These are phyloP conservation scores for Megalurothrips usitatus DNA, from an alignment of 2,888 invertebrate species.

Conservation along the genomic window DNA sequence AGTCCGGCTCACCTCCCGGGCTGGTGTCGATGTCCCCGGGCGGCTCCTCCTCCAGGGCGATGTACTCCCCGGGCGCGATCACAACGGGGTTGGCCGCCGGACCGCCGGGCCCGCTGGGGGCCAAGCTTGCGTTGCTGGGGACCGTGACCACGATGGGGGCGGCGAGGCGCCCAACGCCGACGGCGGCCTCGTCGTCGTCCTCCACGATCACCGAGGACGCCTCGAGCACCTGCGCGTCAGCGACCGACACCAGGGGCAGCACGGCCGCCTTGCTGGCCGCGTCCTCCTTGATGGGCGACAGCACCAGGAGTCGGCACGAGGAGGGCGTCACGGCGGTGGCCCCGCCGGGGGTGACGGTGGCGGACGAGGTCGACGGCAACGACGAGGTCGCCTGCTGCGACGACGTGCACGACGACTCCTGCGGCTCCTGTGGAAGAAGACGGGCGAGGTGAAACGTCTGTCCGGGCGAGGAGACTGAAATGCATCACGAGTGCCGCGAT, in stretches of 20 bases:
- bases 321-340: background rate
- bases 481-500: too few species aligned
- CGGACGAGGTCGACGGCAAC: background rate
- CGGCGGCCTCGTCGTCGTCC: background rate
- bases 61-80: background rate
- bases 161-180: background rate
- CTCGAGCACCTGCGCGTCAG: background rate
- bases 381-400: background rate
- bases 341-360: background rate
- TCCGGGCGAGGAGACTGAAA: too few species aligned
- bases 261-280: background rate
- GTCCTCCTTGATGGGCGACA: background rate
- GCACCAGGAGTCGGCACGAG: background rate
- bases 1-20: background rate
- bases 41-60: conserved; percentile 8
- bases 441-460: background rate
- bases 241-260: too few species aligned
- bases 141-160: background rate
- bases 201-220: background rate
- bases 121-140: background rate
- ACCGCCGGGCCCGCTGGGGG: background rate
- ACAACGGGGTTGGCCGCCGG: background rate
- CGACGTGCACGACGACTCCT: background rate
- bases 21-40: background rate
- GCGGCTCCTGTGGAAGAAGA: background rate